Percentiles rank a stretch among this genome's conserved stretches.
Evolutionary conservation across 2,113 vertebrate species (phyloP).

Genomic region (Myrmecobius fasciatus): DNA sequence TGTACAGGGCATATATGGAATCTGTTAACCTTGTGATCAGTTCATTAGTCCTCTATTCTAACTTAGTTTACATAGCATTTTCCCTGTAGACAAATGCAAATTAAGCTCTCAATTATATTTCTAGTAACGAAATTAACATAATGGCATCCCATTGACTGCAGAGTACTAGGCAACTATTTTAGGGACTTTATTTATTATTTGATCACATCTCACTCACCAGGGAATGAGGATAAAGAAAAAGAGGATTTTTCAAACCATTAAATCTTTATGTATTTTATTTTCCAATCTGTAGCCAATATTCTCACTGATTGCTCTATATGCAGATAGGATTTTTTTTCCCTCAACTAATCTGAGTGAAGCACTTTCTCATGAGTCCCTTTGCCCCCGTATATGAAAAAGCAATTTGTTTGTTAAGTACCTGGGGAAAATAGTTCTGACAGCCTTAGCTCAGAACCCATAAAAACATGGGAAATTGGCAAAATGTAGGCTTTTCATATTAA

Average conservation of each 20-base stretch:
- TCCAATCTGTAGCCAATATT: not conserved
- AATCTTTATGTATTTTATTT: not conserved
- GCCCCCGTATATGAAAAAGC: not conserved
- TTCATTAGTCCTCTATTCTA: not conserved
- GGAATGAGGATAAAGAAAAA: not conserved
- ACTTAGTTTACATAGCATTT: not conserved
- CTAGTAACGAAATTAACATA: not conserved
- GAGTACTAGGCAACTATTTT: not conserved
- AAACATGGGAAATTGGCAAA: not conserved
- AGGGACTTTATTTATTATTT: not conserved
- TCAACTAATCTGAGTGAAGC: conserved; percentile 2
- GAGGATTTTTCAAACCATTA: not conserved
- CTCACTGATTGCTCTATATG: not conserved
- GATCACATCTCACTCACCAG: not conserved
- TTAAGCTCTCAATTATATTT: not conserved
- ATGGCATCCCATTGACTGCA: not conserved
- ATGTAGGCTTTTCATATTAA: not conserved
- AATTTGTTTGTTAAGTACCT: not conserved
- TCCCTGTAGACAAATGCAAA: conserved; percentile 5
- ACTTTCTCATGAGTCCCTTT: conserved; percentile 1
- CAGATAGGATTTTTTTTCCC: not conserved
- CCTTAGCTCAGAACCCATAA: not conserved
- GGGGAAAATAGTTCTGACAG: not conserved
- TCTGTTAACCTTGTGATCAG: not conserved
- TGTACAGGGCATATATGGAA: not conserved